These are phyloP conservation scores for Heteromormyrus szaboi DNA, from an alignment of 2,797 vertebrate species.

Conservation along the genomic window DNA sequence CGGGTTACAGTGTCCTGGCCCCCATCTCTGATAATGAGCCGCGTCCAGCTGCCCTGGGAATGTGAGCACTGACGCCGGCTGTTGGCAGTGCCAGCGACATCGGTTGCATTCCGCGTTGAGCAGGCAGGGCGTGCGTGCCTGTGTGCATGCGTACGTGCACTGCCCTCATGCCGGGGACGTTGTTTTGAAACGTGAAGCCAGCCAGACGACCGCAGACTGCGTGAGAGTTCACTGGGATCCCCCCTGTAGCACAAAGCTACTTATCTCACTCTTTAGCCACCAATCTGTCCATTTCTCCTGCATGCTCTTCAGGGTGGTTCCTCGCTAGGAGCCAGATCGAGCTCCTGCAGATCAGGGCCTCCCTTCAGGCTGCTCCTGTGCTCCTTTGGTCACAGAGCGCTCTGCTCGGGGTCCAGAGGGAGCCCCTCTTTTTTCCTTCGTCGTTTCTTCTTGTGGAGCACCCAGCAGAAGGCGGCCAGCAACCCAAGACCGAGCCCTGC, in stretches of 20 bases:
- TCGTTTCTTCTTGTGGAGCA: constrained; percentile 57
- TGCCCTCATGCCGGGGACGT: constrained; percentile 36
- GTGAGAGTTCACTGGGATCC: constrained; percentile 15
- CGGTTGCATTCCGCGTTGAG: neutral
- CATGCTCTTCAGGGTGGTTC: constrained; percentile 21
- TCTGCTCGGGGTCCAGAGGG: constrained; percentile 63
- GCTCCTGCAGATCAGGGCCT: neutral
- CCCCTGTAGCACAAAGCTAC: constrained; percentile 14
- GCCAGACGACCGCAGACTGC: neutral
- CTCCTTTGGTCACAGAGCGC: constrained; percentile 55
- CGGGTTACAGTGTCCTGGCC: constrained; percentile 59
- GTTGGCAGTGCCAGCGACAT: neutral
- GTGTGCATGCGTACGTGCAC: constrained; percentile 1
- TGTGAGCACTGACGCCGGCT: neutral
- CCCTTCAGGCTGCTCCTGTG: neutral
- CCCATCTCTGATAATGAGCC: constrained; percentile 30
- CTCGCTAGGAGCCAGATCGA: constrained; percentile 4
- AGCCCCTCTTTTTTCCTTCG: constrained; percentile 59
- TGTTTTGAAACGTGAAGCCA: constrained; percentile 70
- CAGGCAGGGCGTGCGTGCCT: neutral
- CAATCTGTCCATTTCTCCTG: constrained; percentile 22
- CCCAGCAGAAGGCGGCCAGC: constrained; percentile 62
- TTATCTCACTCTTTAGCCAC: neutral
- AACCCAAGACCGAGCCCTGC: constrained; percentile 57
- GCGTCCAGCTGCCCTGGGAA: neutral